Evolutionary conservation across 2,888 invertebrate species (phyloP).

Genomic region (Xestoiulus laeticollis): DNA sequence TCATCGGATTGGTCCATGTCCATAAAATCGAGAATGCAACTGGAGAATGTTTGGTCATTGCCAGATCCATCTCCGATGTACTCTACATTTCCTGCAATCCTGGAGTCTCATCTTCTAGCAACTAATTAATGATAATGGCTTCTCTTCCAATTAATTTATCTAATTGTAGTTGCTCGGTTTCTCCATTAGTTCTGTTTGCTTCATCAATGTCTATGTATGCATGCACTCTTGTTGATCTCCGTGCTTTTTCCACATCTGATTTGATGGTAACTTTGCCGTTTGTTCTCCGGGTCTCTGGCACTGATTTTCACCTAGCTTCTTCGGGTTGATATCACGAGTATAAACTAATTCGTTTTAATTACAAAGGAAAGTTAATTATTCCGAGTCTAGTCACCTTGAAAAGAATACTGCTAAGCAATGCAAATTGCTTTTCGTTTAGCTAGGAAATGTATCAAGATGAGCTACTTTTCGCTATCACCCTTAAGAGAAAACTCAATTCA

Average conservation of each 20-base stretch:
- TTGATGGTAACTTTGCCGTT: neutral
- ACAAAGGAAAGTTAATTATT: neutral
- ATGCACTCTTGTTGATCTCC: neutral
- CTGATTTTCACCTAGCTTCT: constrained; percentile 2
- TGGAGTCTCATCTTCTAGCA: neutral
- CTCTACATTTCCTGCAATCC: neutral
- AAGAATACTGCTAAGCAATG: neutral
- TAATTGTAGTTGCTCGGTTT: constrained; percentile 35
- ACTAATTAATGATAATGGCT: constrained; percentile 41
- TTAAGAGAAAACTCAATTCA: too few relatives aligned
- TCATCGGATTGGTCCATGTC: too few relatives aligned
- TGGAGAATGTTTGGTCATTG: too few relatives aligned
- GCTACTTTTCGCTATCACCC: too few relatives aligned
- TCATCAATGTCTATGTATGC: neutral
- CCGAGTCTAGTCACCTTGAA: neutral
- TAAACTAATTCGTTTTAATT: neutral
- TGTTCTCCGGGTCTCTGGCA: neutral
- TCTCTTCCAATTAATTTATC: constrained; percentile 29
- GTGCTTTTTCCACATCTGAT: neutral
- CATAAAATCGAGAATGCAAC: too few relatives aligned
- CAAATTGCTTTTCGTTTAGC: too few relatives aligned
- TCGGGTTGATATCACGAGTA: neutral
- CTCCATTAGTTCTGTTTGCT: neutral
- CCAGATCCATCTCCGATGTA: neutral
- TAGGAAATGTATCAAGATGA: too few relatives aligned